A percentile compares a stretch with the other conserved stretches of the same genome.
Conservation (phyloP, 2,888 invertebrate species). For the Drosophila subsilvestris region DNA sequence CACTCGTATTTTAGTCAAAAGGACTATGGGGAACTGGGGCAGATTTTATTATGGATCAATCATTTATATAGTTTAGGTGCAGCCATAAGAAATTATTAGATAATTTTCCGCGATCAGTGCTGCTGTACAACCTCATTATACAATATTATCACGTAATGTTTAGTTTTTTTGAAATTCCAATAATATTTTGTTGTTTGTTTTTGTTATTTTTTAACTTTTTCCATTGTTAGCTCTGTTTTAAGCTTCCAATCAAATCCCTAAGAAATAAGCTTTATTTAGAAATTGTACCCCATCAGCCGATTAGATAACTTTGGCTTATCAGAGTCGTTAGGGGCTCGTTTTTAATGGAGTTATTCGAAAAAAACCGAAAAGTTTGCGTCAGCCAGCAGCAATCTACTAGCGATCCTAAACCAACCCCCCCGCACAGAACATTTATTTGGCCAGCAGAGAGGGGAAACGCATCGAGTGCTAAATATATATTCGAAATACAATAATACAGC, state of each 20-base stretch:
- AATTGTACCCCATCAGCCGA: slow-evolving; percentile 26
- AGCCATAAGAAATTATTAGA: too few relatives aligned
- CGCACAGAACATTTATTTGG: slow-evolving; percentile 36
- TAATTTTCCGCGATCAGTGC: too few relatives aligned
- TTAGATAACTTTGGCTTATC: slow-evolving; percentile 38
- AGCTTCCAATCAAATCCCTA: not conserved
- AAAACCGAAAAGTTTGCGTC: slow-evolving; percentile 36
- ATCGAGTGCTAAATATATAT: slow-evolving; percentile 34
- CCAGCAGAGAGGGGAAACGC: slow-evolving; percentile 30
- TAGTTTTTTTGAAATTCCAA: too few relatives aligned
- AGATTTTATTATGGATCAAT: not conserved
- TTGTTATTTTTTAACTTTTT: not conserved
- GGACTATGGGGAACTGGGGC: too few relatives aligned
- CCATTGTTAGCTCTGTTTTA: not conserved
- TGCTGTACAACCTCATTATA: too few relatives aligned
- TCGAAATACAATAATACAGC: slow-evolving; percentile 47
- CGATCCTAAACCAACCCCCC: not conserved
- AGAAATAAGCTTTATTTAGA: slow-evolving; percentile 6
- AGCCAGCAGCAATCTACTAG: slow-evolving; percentile 7
- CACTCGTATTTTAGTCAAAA: too few relatives aligned
- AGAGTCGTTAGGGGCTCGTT: slow-evolving; percentile 38
- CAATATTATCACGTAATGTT: too few relatives aligned
- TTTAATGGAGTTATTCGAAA: slow-evolving; percentile 11
- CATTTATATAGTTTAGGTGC: too few relatives aligned
- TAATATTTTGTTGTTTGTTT: not conserved